Conservation (phyloP, 2,888 invertebrate species). For the Folsomia candida region DNA sequence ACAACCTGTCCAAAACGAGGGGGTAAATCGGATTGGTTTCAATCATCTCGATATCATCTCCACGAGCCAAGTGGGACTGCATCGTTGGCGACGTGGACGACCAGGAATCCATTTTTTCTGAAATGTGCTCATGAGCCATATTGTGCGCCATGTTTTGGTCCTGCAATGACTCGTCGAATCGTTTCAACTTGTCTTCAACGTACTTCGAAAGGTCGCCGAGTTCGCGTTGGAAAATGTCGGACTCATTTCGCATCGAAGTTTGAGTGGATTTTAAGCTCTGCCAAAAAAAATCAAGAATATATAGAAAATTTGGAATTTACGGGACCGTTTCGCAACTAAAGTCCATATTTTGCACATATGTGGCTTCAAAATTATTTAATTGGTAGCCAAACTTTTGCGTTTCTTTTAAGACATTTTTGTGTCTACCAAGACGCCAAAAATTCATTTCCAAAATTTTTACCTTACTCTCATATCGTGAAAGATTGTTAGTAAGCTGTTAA, state of each 20-base stretch:
- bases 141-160: constrained; percentile 44
- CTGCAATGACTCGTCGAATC: constrained; percentile 33
- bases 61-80: no score
- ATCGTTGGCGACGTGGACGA: no score
- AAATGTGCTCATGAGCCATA: constrained; percentile 41
- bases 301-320: not conserved
- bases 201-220: constrained; percentile 23
- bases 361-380: not conserved
- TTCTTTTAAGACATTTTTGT: no score
- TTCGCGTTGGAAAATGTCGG: not conserved
- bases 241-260: not conserved
- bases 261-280: no score
- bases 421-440: no score
- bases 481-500: no score
- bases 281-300: no score
- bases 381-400: no score
- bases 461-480: no score
- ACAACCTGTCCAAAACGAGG: constrained; percentile 15
- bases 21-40: no score
- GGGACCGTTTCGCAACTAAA: not conserved
- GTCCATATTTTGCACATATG: not conserved
- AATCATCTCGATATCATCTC: no score
- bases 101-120: constrained; percentile 34
- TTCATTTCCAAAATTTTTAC: no score
- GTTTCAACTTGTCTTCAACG: constrained; percentile 31